Evolutionary conservation across 2,888 invertebrate species (phyloP), one percentile per base, ranked within the genome.

Genomic region (Noctua janthe): DNA sequence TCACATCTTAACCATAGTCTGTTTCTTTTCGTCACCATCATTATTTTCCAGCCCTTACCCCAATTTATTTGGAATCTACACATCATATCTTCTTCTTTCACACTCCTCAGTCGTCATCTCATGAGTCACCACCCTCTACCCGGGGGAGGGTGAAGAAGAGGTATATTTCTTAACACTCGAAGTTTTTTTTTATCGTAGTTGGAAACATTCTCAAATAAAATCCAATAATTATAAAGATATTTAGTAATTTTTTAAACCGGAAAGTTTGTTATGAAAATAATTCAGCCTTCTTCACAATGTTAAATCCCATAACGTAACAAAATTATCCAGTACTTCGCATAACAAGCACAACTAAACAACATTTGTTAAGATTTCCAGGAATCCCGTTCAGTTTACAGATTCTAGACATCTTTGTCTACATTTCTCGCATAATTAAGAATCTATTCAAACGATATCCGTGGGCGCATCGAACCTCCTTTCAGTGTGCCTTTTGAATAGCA

Each of bases 401-500:
- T 64, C n/a, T 49, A 20, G 69, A 51, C 69, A 35, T 51, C 71
- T 80, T 87, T 75, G 66, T 80, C 59, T 77, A 49, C n/a, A 70
- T 76, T 56, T 15, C 62, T n/a, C 51, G 39, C 51, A 85, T 78
- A 77, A 85, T 86, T 80, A 84, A 70, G 39, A 62, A 88, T 67
- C 75, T 47, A 59, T 87, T 80, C 56, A 88, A 62, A 51, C 23
- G 35, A 56, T 77, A 73, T 59, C 47, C 67, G 67, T 69, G 54
- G 29, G 47, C 71, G 23, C 56, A 85, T 35, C 49, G 35, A 79
- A 64, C 29, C 51, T 77, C 76, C 81, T 75, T 85, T 86, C 64
- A 85, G 17, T 39, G 35, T n/a, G n/a, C 59, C 82, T 80, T 66
- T 88, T 80, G 74, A 90, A 81, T 70, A 67, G 20, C 51, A 70